A percentile compares a stretch with the other conserved stretches of the same genome.
Conservation (phyloP, 2,797 vertebrate species). For the Myotis vivesi region DNA sequence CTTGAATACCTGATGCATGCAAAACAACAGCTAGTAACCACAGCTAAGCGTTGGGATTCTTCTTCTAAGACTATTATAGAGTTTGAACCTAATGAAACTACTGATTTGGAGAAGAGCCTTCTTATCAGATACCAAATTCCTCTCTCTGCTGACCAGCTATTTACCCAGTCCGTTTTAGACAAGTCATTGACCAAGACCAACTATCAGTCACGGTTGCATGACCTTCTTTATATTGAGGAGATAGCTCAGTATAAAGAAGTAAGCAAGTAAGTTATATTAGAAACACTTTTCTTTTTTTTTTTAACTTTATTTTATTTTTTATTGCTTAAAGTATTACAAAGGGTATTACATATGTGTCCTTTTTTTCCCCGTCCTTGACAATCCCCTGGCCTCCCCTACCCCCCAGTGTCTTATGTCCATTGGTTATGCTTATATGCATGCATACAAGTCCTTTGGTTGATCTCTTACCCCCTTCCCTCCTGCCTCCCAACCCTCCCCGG, state of each 20-base stretch:
- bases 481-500: no score
- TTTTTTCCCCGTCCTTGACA: no score
- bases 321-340: no score
- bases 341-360: no score
- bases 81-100: constrained; percentile 96
- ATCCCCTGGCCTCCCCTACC: no score
- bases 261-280: constrained; percentile 94
- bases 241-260: constrained; percentile 99
- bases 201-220: constrained; percentile 97
- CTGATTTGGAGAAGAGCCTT: constrained; percentile 96
- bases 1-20: constrained; percentile 97
- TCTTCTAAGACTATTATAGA: constrained; percentile 98
- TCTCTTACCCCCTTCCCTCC: no score
- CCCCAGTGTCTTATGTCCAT: no score
- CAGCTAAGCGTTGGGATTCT: constrained; percentile 97
- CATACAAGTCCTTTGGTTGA: no score
- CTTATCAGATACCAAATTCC: constrained; percentile 98
- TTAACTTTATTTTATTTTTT: no score
- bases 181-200: constrained; percentile 96
- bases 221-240: constrained; percentile 99
- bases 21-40: constrained; percentile 95
- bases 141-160: constrained; percentile 98
- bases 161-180: constrained; percentile 99
- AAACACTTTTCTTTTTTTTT: background rate
- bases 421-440: no score